A percentile compares a stretch with the other conserved stretches of the same genome.
These are phyloP conservation scores for Hylomyscus alleni DNA, from an alignment of 2,797 vertebrate species.

Conservation along the genomic window DNA sequence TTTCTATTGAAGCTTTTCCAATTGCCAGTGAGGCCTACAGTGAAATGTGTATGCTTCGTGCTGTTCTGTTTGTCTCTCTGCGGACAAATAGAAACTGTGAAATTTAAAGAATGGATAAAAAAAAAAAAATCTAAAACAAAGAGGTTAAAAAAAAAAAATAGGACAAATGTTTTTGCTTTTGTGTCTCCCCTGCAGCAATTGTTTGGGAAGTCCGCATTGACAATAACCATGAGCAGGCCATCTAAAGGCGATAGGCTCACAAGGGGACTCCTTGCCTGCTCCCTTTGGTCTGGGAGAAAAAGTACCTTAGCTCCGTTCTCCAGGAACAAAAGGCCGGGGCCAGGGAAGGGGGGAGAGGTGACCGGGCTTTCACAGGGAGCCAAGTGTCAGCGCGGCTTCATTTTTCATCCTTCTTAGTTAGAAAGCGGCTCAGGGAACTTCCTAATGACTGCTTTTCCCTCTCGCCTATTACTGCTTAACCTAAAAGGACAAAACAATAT, in stretches of 20 bases:
- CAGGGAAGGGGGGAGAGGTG: slow-evolving; percentile 83
- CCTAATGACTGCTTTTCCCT: slow-evolving; percentile 82
- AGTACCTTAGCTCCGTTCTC: slow-evolving; percentile 89
- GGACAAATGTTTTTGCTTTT: slow-evolving; percentile 86
- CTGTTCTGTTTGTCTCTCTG: slow-evolving; percentile 82
- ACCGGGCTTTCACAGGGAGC: slow-evolving; percentile 84
- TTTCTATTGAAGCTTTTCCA: slow-evolving; percentile 77
- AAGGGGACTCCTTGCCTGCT: slow-evolving; percentile 76
- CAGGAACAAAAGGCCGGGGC: slow-evolving; percentile 89
- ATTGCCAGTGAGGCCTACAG: slow-evolving; percentile 80
- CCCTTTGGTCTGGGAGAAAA: slow-evolving; percentile 83
- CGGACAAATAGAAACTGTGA: slow-evolving; percentile 81
- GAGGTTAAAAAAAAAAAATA: slow-evolving; percentile 82
- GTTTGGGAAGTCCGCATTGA: slow-evolving; percentile 77
- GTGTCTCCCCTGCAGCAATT: slow-evolving; percentile 80
- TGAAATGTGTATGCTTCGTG: slow-evolving; percentile 74
- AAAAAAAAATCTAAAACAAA: slow-evolving; percentile 83
- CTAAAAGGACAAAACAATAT: slow-evolving; percentile 61
- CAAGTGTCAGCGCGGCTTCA: slow-evolving; percentile 81
- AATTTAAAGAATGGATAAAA: slow-evolving; percentile 85
- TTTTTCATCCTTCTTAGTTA: slow-evolving; percentile 75
- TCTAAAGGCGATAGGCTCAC: slow-evolving; percentile 78
- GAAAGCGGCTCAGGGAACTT: slow-evolving; percentile 82
- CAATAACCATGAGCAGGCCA: slow-evolving; percentile 85
- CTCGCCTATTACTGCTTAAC: slow-evolving; percentile 68